Conservation (phyloP, 2,888 invertebrate genomes). For the Bombylius major region DNA sequence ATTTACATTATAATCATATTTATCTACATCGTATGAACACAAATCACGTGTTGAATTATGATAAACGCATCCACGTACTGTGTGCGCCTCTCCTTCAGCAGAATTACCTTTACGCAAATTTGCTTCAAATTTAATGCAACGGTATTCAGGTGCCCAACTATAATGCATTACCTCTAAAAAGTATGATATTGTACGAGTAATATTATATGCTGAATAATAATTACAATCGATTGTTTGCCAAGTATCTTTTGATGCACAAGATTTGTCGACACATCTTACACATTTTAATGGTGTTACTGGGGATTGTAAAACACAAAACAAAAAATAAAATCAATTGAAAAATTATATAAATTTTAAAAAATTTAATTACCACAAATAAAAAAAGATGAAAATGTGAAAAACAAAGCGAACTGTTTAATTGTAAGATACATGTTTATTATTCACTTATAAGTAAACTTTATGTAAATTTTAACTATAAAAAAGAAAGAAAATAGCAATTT, state of each 20-base stretch:
- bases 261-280: not conserved
- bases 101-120: not conserved
- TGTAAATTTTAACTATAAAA: no score
- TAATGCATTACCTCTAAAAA: not conserved
- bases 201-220: not conserved
- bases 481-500: no score
- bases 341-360: no score
- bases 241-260: not conserved
- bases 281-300: not conserved
- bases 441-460: no score
- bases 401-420: no score
- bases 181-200: fast-evolving
- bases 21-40: not conserved
- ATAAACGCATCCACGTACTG: not conserved
- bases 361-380: not conserved
- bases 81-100: not conserved
- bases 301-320: no score
- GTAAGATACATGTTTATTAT: no score
- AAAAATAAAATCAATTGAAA: not conserved
- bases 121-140: not conserved
- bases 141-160: not conserved
- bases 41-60: not conserved
- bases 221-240: not conserved
- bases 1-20: not conserved
- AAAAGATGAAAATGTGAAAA: not conserved